Evolutionary conservation across 2,888 invertebrate genomes (phyloP), one percentile per base, ranked within the genome.

Genomic region (Sphecodes monilicornis): DNA sequence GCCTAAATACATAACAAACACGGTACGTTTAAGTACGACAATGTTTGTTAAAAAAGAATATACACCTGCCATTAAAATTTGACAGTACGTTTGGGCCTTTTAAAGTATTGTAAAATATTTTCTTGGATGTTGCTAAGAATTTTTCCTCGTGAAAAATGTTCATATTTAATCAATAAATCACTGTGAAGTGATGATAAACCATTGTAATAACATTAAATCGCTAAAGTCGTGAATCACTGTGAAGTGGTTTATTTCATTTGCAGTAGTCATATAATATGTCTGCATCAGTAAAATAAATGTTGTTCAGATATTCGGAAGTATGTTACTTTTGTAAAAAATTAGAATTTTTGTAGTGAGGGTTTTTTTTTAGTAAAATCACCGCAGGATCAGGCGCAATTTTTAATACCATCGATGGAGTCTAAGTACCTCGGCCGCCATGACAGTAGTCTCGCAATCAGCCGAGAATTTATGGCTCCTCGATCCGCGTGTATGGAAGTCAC

Each of bases 401-500:
- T 13, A 16, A 11, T 54, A n/a, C 11, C n/a, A 54, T 54, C 54
- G 54, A 54, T n/a, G 54, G 54, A 54, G 54, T 54, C 11, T 3
- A n/a, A 11, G n/a, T 54, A n/a, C n/a, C 66, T 32, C 36, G 36
- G 66, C 32, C 50, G 57, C 57, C 11, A 26, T 26, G 57, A 57
- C 11, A 57, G 50, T 5, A 10, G 26, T 57, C 57, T 60, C 29
- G 60, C 29, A 11, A 29, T 16, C 60, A 16, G 29, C 29, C 36
- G 66, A 66, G n/a, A 66, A 36, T 66, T 26, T 16, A 22, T n/a
- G 22, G 32, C 41, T 76, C 39, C 46, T 18, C 46, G 76, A 29
- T 54, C 29, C 66, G 36, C 66, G 66, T 36, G 66, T 22, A 46
- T 54, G 81, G 75, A 72, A 78, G 68, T 84, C 78, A 76, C 72